A percentile compares a stretch with the other conserved stretches of the same genome.
phyloP scores from a whole-genome alignment of 2,113 vertebrate genomes.

The Onychorhynchus coronatus region DNA sequence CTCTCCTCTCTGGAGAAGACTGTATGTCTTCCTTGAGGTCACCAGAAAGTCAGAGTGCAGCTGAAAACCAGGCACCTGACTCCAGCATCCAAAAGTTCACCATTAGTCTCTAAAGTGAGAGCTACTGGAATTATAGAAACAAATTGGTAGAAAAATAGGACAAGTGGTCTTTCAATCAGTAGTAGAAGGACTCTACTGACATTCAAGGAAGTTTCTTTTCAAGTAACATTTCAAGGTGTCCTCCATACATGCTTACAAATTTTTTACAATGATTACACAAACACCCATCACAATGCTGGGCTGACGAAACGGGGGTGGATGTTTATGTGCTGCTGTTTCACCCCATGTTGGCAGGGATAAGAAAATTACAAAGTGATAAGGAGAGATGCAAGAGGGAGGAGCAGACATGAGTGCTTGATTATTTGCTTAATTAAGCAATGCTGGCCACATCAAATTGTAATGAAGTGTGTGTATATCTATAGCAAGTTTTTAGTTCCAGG shows the following conservation, averaged over 20 bases:
- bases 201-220: neutral
- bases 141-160: neutral
- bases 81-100: neutral
- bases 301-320: constrained; percentile 16
- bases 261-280: neutral
- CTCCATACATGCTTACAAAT: neutral
- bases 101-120: neutral
- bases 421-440: constrained; percentile 6
- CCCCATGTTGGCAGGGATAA: neutral
- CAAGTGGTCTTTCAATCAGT: neutral
- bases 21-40: neutral
- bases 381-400: neutral
- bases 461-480: neutral
- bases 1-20: neutral
- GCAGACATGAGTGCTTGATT: neutral
- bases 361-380: constrained; percentile 15
- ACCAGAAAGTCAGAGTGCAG: neutral
- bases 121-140: neutral
- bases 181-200: neutral
- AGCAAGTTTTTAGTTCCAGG: neutral
- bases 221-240: neutral
- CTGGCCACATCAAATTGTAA: constrained; percentile 34
- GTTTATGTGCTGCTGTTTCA: constrained; percentile 17
- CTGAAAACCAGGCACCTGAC: neutral
- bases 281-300: neutral